A percentile compares a stretch with the other conserved stretches of the same genome.
phyloP scores from a whole-genome alignment of 2,113 vertebrate species.

The Dromaius novaehollandiae region DNA sequence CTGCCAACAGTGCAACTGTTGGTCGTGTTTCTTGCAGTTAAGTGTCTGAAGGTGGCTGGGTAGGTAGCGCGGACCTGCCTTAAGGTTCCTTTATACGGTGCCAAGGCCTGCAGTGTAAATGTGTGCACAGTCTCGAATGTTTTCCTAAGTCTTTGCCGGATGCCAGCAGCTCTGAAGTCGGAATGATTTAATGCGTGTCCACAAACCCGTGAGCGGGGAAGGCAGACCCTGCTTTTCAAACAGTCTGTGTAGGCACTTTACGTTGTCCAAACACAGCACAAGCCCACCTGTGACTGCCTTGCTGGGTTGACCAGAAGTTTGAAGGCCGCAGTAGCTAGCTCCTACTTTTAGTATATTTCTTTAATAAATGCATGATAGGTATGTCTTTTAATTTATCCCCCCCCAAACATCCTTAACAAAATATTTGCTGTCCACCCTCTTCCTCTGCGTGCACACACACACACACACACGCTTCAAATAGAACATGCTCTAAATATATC shows the following conservation, averaged over 20 bases:
- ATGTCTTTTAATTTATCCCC: not conserved
- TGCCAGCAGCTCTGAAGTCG: not conserved
- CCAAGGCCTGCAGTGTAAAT: not conserved
- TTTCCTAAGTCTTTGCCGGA: not conserved
- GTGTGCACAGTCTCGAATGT: not conserved
- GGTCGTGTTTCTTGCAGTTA: not conserved
- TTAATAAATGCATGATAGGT: not conserved
- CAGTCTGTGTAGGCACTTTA: accelerated
- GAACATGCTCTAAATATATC: conserved; percentile 1
- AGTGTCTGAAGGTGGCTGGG: accelerated
- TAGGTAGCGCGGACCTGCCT: not conserved
- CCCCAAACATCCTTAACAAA: conserved; percentile 41
- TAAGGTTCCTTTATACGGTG: accelerated
- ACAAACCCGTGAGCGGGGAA: not conserved
- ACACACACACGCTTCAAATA: not conserved
- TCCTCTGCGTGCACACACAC: not conserved
- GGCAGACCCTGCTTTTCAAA: not conserved
- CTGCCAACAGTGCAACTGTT: accelerated
- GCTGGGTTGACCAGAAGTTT: not conserved
- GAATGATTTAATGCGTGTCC: not conserved
- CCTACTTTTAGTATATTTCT: not conserved
- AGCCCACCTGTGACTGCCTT: not conserved
- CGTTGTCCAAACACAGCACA: not conserved
- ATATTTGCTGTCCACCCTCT: conserved; percentile 40
- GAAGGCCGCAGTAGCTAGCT: not conserved